Evolutionary conservation across 2,888 invertebrate genomes (phyloP).

Genomic region (Junonia oenone): DNA sequence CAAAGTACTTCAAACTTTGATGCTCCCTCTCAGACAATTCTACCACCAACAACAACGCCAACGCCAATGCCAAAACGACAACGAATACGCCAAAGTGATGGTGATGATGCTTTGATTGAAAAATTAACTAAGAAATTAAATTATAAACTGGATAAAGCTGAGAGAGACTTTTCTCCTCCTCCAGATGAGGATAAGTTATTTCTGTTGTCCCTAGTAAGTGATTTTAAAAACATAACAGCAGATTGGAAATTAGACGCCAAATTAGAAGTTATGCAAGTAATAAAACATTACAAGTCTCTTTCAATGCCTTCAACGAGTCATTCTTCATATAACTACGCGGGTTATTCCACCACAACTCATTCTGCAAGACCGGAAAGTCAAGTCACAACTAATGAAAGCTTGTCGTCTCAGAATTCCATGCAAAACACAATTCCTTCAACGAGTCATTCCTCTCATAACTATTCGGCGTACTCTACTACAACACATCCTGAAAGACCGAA

Average conservation of each 20-base stretch:
- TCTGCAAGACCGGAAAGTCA: background rate
- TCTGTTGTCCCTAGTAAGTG: constrained; percentile 4
- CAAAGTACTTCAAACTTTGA: no score
- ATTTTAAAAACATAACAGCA: constrained; percentile 1
- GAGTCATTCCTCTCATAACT: background rate
- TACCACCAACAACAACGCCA: no score
- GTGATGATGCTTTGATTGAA: constrained; percentile 4
- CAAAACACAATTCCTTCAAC: background rate
- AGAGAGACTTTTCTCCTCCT: background rate
- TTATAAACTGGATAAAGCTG: constrained; percentile 3
- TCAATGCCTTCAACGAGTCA: background rate
- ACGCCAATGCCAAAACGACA: no score
- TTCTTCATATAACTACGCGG: background rate
- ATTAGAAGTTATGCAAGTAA: constrained; percentile 2
- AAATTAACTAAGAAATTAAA: background rate
- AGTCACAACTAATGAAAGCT: background rate
- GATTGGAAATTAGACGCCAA: constrained; percentile 7
- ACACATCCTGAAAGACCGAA: background rate
- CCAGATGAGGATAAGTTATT: constrained; percentile 3
- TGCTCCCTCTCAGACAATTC: no score
- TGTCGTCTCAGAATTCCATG: background rate
- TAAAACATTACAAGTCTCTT: no score
- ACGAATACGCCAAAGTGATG: constrained; percentile 1
- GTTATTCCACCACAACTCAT: background rate
- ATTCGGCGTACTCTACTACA: background rate